Base-by-base conservation (phyloP, 2,797 vertebrate genomes). In the Clarias fuscus region DNA sequence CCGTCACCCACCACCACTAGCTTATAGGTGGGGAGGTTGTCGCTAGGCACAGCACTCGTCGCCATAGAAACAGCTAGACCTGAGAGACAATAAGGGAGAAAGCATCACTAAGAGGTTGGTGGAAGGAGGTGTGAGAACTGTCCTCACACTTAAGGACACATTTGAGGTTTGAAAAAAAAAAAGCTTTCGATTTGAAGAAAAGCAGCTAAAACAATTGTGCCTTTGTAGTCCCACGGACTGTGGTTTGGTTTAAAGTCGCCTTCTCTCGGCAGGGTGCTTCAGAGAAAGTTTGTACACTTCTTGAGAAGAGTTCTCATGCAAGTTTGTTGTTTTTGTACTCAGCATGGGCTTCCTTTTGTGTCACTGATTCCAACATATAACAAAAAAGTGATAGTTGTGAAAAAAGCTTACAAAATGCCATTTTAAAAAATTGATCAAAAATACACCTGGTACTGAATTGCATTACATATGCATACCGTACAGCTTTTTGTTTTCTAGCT, bases 1-100 rank as follows among this genome's bases (percentile, higher is more conserved):
- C 98, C 98, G 2, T 99, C 98, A 82, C 98, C 98, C 91, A 99
- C 98, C 91, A 99, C 98, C 91, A 99, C 98, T 92, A 99, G 96
- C 92, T 99, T 99, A 92, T 99, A 99, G 0, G 98, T 99, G 89
- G 98, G 98, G 88, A 99, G 96, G 94, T 99, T 99, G 93, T 99
- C 98, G 3, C 98, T 98, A 93, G 98, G 98, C 91, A 99, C 97
- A 0, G 98, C 97, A 8, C 98, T 99, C 89, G 97, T 98, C 68
- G 98, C 98, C 98, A 99, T 99, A 92, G 85, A 93, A 92, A 93
- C 90, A 88, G 84, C 86, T 48, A 89, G 58, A 87, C 88, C 81
- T 89, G 81, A 24, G 56, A 76, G 56, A 89, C 53, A 88, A 43
- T 27, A 33, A 8, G 24, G 7, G 20, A 67, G 24, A 79, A 81